Evolutionary conservation across 2,797 vertebrate species (phyloP).

Genomic region (Ctenosaura bakeri): DNA sequence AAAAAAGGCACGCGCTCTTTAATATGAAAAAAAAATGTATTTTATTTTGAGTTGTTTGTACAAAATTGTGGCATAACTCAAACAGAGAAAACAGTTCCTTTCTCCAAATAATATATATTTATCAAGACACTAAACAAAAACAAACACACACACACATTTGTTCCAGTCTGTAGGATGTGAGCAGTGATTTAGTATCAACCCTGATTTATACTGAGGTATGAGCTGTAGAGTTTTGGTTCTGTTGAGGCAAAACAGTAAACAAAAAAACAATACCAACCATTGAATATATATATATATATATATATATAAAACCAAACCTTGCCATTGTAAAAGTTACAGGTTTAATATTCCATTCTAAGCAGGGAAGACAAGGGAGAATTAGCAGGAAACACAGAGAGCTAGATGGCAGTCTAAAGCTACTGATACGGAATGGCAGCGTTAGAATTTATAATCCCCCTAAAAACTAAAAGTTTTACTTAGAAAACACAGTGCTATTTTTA

Average conservation of each 20-base stretch:
- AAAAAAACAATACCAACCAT: slow-evolving; percentile 22
- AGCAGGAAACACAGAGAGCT: slow-evolving; percentile 43
- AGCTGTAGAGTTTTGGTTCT: slow-evolving; percentile 81
- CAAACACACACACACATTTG: slow-evolving; percentile 59
- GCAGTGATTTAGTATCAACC: slow-evolving; percentile 65
- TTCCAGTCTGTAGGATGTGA: slow-evolving; percentile 77
- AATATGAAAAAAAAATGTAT: slow-evolving; percentile 76
- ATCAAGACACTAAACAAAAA: slow-evolving; percentile 18
- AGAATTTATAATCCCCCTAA: background rate
- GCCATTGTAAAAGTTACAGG: slow-evolving; percentile 49
- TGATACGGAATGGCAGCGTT: slow-evolving; percentile 48
- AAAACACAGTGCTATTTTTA: slow-evolving; percentile 70
- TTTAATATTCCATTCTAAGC: slow-evolving; percentile 61
- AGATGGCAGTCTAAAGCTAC: slow-evolving; percentile 41
- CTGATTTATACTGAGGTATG: slow-evolving; percentile 80
- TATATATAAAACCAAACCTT: slow-evolving; percentile 48
- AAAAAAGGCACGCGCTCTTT: slow-evolving; percentile 16
- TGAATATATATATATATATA: slow-evolving; percentile 27
- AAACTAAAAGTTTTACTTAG: background rate
- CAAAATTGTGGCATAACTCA: slow-evolving; percentile 82
- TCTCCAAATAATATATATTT: slow-evolving; percentile 69
- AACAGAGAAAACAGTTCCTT: slow-evolving; percentile 77
- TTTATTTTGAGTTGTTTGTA: slow-evolving; percentile 84
- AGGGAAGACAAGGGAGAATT: slow-evolving; percentile 21
- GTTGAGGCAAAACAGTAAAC: slow-evolving; percentile 48